Evolutionary conservation across 1,140 invertebrate species (phyloP).

Genomic region (Calliphora vicina): DNA sequence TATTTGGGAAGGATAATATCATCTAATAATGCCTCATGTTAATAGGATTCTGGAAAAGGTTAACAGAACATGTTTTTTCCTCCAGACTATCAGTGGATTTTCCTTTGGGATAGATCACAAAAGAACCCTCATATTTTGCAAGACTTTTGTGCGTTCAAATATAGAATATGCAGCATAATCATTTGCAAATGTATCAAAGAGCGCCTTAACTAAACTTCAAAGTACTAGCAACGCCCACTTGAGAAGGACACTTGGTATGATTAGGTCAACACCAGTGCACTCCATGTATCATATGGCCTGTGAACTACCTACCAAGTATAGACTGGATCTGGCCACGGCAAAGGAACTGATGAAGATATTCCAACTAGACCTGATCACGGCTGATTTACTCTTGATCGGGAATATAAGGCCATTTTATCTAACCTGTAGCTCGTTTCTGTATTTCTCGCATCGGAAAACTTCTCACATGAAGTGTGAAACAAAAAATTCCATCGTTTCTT

Average conservation of each 20-base stretch:
- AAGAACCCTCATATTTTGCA: neutral
- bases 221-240: neutral
- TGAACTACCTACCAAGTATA: conserved; percentile 7
- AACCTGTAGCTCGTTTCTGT: no score
- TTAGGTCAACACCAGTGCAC: neutral
- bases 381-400: neutral
- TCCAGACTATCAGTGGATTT: neutral
- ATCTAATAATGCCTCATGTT: neutral
- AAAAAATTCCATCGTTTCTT: no score
- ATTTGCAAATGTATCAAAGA: conserved; percentile 7
- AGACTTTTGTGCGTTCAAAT: conserved; percentile 17
- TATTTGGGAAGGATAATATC: neutral
- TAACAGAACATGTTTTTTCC: neutral
- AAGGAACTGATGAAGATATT: neutral
- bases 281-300: neutral
- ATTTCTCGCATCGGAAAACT: no score
- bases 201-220: neutral
- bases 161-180: conserved; percentile 26
- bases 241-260: neutral
- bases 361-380: neutral
- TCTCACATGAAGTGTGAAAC: no score
- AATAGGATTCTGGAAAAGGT: neutral
- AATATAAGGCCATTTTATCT: neutral
- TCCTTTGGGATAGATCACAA: neutral
- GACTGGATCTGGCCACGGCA: neutral